Percentiles rank a stretch among this genome's conserved stretches.
These are phyloP conservation scores for Leucosticte australis DNA, from an alignment of 2,113 vertebrate species.

Conservation along the genomic window DNA sequence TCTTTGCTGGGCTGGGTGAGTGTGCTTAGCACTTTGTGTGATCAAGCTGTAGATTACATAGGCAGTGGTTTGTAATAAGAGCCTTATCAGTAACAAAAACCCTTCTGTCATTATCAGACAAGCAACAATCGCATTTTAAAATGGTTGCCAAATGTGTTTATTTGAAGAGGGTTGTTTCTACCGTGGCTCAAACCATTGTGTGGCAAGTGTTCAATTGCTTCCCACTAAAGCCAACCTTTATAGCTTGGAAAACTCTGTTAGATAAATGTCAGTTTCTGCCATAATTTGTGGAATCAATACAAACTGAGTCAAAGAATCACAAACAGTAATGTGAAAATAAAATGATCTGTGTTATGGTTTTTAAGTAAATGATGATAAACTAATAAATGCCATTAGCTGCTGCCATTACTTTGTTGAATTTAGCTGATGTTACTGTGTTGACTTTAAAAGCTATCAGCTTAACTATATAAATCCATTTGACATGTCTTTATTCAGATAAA, in stretches of 20 bases:
- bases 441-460: conserved; percentile 88
- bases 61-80: conserved; percentile 52
- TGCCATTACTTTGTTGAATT: conserved; percentile 80
- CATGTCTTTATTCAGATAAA: conserved; percentile 97
- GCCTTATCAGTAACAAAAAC: conserved; percentile 51
- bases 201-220: conserved; percentile 51
- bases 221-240: conserved; percentile 47
- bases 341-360: conserved; percentile 81
- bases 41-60: conserved; percentile 49
- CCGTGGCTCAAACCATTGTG: conserved; percentile 39
- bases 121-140: conserved; percentile 47
- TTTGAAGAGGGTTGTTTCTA: conserved; percentile 58
- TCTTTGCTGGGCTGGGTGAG: conserved; percentile 7
- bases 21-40: conserved; percentile 4
- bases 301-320: conserved; percentile 64
- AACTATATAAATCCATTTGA: conserved; percentile 96
- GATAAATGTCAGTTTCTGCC: conserved; percentile 53
- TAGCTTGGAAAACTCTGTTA: conserved; percentile 44
- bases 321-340: conserved; percentile 69
- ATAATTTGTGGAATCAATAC: conserved; percentile 47
- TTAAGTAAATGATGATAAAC: conserved; percentile 86
- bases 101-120: conserved; percentile 48
- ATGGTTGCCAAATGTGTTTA: conserved; percentile 64
- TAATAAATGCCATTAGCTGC: conserved; percentile 83
- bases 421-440: conserved; percentile 73